Evolutionary conservation across 2,113 vertebrate species (phyloP).

Genomic region (Prietella phreatophila): DNA sequence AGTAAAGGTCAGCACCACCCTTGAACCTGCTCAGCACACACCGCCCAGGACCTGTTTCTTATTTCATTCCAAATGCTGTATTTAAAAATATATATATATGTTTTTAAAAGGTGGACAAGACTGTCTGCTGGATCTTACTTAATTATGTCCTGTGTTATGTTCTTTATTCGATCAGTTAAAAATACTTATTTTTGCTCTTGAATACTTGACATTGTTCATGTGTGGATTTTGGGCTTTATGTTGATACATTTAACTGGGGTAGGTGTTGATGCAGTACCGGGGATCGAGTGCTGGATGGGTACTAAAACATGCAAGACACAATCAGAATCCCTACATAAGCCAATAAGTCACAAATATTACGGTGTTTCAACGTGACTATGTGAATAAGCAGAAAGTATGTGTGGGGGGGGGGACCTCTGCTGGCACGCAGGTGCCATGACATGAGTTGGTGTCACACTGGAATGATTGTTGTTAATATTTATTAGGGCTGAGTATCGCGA

Average conservation of each 20-base stretch:
- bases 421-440: background rate
- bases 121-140: too few relatives aligned
- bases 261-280: background rate
- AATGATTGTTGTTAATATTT: too few relatives aligned
- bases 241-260: background rate
- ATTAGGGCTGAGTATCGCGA: too few relatives aligned
- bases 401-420: background rate
- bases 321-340: background rate
- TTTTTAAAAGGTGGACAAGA: too few relatives aligned
- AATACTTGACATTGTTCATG: background rate
- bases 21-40: too few relatives aligned
- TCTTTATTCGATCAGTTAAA: too few relatives aligned
- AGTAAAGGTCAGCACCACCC: too few relatives aligned
- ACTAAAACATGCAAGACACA: background rate
- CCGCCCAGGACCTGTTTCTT: too few relatives aligned
- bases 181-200: background rate
- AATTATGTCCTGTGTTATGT: too few relatives aligned
- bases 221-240: background rate
- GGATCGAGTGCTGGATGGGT: background rate
- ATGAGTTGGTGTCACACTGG: background rate
- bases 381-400: background rate
- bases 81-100: too few relatives aligned
- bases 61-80: too few relatives aligned
- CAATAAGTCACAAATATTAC: background rate
- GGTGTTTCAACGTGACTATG: background rate